Base-by-base conservation (phyloP, 2,888 invertebrate species). In the Troglohyphantes excavatus region DNA sequence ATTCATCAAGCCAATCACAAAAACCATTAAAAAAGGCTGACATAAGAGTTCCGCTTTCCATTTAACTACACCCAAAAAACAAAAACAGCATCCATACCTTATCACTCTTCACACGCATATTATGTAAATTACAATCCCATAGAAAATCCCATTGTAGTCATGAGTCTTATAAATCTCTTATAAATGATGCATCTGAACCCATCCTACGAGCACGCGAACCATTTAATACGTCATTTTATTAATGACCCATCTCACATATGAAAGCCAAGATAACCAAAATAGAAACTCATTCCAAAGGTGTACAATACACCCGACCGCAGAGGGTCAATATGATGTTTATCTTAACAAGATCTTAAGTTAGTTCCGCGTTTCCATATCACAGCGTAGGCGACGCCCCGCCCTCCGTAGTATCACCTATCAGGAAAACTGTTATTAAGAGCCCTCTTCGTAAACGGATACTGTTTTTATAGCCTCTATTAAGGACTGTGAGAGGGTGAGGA, bases 301-400 rank as follows among this genome's bases (percentile, higher is more conserved):
- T 53, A 21, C 46, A 73, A 43, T 46, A 23, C n/a, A n/a, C 21
- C 43, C 26, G 68, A 81, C 43, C 81, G 39, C 70, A 39, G 59
- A 17, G 70, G 85, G 85, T 85, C 85, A 85, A 39, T 27, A 59
- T 85, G 81, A 88, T 88, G 81, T 73, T 46, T 88, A 88, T 88
- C 87, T 88, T 81, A 88, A 88, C 87, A 70, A 88, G 87, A 88
- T 88, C 87, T 75, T 46, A 29, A 23, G n/a, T 43, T 33, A 88
- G 81, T 79, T 88, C 81, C 81, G 81, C 67, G 65, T 88, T 88
- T 75, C 33, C 29, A 70, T 59, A 78, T 70, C 61, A 84, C 43
- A n/a, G 81, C 33, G 73, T 63, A 53, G 67, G 65, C 29, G 23
- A 19, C 17, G 21, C 19, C 27, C 81, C 87, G 46, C 87, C 87